These are phyloP conservation scores for Ischnura elegans DNA, from an alignment of 2,888 invertebrate genomes.

Conservation along the genomic window DNA sequence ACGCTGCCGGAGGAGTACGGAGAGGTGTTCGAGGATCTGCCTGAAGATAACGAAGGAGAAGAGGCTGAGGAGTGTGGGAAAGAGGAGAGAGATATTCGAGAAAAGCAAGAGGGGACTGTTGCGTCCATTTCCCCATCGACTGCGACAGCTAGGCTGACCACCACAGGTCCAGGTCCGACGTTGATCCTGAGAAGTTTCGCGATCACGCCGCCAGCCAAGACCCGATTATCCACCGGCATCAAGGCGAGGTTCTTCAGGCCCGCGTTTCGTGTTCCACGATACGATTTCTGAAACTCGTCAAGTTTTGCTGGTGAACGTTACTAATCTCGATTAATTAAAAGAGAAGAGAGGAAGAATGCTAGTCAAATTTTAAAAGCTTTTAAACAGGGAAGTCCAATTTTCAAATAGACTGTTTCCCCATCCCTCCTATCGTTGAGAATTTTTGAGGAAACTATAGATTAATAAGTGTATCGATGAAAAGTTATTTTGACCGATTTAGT, in stretches of 20 bases:
- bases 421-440: neutral
- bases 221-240: conserved; percentile 53
- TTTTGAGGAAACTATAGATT: neutral
- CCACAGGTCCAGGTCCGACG: neutral
- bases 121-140: neutral
- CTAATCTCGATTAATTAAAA: neutral
- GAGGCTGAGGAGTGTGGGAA: neutral
- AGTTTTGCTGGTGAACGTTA: neutral
- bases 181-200: conserved; percentile 14
- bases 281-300: conserved; percentile 69
- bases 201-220: conserved; percentile 17
- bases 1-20: conserved; percentile 13
- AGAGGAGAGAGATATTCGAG: neutral
- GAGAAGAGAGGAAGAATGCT: no score
- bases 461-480: neutral
- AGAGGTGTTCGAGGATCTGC: conserved; percentile 53
- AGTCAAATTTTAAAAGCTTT: neutral
- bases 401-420: neutral
- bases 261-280: conserved; percentile 70
- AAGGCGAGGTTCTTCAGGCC: conserved; percentile 70
- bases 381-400: neutral
- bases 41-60: conserved; percentile 39
- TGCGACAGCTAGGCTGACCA: no score
- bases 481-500: conserved; percentile 1
- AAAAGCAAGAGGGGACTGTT: neutral